A percentile compares a stretch with the other conserved stretches of the same genome.
Conservation (phyloP, 2,797 vertebrate species). For the Brachymystax lenok region DNA sequence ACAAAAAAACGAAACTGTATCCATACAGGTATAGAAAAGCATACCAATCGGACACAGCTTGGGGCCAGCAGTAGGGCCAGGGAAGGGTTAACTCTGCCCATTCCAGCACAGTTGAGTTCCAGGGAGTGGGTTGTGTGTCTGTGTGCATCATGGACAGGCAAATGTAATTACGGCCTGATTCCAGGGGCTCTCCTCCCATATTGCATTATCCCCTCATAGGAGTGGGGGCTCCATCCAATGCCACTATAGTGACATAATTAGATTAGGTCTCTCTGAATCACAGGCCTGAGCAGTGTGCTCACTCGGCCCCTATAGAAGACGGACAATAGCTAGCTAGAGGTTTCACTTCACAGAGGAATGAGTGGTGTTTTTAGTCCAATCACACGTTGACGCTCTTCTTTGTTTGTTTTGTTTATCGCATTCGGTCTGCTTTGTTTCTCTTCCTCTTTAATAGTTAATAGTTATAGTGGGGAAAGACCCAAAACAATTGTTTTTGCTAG, state of each 20-base stretch:
- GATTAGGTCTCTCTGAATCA: slow-evolving; percentile 46
- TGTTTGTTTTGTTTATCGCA: background rate
- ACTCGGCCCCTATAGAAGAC: slow-evolving; percentile 15
- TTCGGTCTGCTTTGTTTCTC: background rate
- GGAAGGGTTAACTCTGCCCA: slow-evolving; percentile 38
- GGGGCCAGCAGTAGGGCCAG: background rate
- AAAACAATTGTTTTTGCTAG: background rate
- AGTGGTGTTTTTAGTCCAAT: slow-evolving; percentile 3
- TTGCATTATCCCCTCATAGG: slow-evolving; percentile 52
- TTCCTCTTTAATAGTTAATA: background rate
- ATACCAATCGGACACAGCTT: background rate
- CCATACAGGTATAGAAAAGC: background rate
- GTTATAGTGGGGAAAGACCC: background rate
- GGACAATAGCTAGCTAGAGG: slow-evolving; percentile 12
- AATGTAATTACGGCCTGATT: slow-evolving; percentile 58
- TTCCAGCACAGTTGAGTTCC: slow-evolving; percentile 41
- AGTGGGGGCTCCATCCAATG: slow-evolving; percentile 21
- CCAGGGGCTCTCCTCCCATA: slow-evolving; percentile 46
- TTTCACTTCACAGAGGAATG: slow-evolving; percentile 10
- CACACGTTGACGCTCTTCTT: background rate
- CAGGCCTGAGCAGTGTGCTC: slow-evolving; percentile 2
- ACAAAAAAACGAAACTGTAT: background rate
- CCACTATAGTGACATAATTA: slow-evolving; percentile 47
- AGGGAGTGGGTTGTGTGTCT: slow-evolving; percentile 35
- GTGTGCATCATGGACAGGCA: slow-evolving; percentile 46